Evolutionary conservation across 2,797 vertebrate genomes (phyloP), one percentile per base, ranked within the genome.

Genomic region (Sebastes kiyomatsui): DNA sequence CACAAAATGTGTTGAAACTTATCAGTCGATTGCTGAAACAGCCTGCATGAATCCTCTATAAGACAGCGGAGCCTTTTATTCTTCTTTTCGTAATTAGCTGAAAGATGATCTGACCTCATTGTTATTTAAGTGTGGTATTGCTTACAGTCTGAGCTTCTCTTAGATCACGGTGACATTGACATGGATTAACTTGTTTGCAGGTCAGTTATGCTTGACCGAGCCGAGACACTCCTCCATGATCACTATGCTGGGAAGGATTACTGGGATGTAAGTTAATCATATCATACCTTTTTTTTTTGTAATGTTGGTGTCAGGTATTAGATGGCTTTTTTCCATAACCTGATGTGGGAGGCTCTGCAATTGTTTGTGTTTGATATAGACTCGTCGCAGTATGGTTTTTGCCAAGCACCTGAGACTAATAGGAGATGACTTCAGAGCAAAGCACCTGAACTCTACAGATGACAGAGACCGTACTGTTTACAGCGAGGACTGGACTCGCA

Each of bases 311-410:
- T 65, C 16, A 2, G 2, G 11, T 64, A 8, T 66, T 64, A 18
- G 2, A 14, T 65, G 11, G 32, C 6, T 30, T 18, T 16, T 58
- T 32, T 64, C 4, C 30, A 14, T 72, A 75, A 80, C 18, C 7
- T 72, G n/a, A n/a, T n/a, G n/a, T n/a, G 12, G 18, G 8, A 23
- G 28, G 35, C 3, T 72, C 18, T 72, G 27, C 2, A 12, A 27
- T 12, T 83, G 3, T 69, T 27, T 88, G 20, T 90, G 10, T 90
- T 65, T 60, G 20, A 56, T 52, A 18, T 84, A 99, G 99, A 97
- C 97, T 2, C 96, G 99, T 3, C 96, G 98, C 78, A 99, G 99
- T 89, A 99, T 99, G 98, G 97, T 99, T 78, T 99, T 99, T n/a
- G 96, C 98, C 46, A 97, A 95, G 80, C 98, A 99, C 88, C 94